Conservation (phyloP, 2,888 invertebrate genomes). For the Tetropium fuscum region DNA sequence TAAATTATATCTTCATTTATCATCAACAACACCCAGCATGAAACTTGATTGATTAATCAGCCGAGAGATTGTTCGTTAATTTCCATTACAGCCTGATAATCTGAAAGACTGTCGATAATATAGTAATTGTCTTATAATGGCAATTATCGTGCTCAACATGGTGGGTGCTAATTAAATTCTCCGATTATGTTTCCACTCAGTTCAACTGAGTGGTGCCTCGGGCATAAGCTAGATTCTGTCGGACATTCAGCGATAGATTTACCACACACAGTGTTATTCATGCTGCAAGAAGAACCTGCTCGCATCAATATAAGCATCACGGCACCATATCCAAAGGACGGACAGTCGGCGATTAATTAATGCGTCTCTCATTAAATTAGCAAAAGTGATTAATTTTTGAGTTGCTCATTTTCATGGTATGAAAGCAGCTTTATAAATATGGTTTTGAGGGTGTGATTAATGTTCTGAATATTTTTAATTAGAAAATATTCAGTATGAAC, state of each 20-base stretch:
- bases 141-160: conserved; percentile 35
- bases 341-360: conserved; percentile 25
- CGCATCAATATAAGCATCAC: conserved; percentile 10
- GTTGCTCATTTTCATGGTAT: conserved; percentile 22
- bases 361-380: conserved; percentile 23
- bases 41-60: conserved; percentile 32
- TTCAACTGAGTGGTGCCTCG: conserved; percentile 1
- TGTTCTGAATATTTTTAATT: conserved; percentile 25
- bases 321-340: conserved; percentile 22
- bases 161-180: conserved; percentile 36
- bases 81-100: conserved; percentile 30
- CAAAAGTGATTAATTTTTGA: conserved; percentile 27
- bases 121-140: conserved; percentile 35
- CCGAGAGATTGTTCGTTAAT: conserved; percentile 28
- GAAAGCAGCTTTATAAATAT: conserved; percentile 21
- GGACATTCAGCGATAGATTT: conserved; percentile 14
- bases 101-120: conserved; percentile 36
- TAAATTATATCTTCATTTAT: conserved; percentile 26
- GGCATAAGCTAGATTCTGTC: conserved; percentile 10
- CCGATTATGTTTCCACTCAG: conserved; percentile 39
- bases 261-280: conserved; percentile 21
- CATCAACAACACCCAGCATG: conserved; percentile 25
- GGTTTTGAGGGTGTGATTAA: conserved; percentile 26
- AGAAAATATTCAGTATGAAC: not conserved
- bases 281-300: conserved; percentile 4